These are phyloP conservation scores for Benthosema pterotum DNA, from an alignment of 2,797 vertebrate genomes.

Conservation along the genomic window DNA sequence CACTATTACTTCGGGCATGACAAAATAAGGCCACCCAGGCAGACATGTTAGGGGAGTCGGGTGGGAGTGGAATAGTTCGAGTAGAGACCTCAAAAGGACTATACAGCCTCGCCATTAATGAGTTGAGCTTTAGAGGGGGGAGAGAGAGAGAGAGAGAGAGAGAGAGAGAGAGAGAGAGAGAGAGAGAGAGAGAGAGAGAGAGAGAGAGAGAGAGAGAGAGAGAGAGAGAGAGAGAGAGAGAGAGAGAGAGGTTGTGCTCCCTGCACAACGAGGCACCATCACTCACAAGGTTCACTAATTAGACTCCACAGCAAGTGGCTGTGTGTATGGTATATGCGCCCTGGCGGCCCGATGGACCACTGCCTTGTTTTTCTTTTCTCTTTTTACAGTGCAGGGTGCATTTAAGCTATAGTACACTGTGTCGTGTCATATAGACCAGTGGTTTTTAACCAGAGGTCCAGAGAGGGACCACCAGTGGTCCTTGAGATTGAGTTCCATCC, in stretches of 20 bases:
- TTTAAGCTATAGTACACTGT: neutral
- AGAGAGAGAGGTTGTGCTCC: too few relatives aligned
- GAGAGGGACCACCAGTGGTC: too few relatives aligned
- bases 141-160: neutral
- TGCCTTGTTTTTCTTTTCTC: too few relatives aligned
- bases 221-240: neutral
- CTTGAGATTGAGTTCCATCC: too few relatives aligned
- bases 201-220: slow-evolving; percentile 1
- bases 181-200: neutral
- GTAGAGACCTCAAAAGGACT: slow-evolving; percentile 20
- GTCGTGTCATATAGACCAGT: neutral
- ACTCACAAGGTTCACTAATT: slow-evolving; percentile 44
- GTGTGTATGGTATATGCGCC: slow-evolving; percentile 13
- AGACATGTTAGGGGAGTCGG: slow-evolving; percentile 17
- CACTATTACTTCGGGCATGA: slow-evolving; percentile 45
- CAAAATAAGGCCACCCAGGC: slow-evolving; percentile 53
- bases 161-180: neutral
- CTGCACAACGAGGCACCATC: slow-evolving; percentile 19
- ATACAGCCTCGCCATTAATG: slow-evolving; percentile 22
- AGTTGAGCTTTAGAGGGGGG: slow-evolving; percentile 37
- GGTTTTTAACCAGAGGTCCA: too few relatives aligned
- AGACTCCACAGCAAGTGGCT: slow-evolving; percentile 16
- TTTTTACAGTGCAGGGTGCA: neutral
- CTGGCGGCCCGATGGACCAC: slow-evolving; percentile 18
- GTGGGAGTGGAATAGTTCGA: slow-evolving; percentile 19